Evolutionary conservation across 2,113 vertebrate species (phyloP).

Genomic region (Chaetodon trifascialis): DNA sequence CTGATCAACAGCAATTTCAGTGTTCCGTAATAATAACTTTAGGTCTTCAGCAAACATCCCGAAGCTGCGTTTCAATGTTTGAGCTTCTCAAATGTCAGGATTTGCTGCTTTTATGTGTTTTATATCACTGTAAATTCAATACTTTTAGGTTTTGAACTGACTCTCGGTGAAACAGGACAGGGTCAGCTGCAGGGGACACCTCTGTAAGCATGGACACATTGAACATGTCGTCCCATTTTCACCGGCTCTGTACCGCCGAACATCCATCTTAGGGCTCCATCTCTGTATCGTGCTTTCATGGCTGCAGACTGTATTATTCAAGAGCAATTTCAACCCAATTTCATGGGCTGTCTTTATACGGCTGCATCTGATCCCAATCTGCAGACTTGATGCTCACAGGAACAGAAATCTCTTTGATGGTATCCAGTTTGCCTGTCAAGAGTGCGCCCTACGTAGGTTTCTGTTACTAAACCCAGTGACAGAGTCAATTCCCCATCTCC

Average conservation of each 20-base stretch:
- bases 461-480: constrained; percentile 38
- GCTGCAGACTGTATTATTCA: constrained; percentile 63
- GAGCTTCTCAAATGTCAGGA: background rate
- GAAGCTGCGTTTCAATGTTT: background rate
- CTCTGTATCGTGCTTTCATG: constrained; percentile 32
- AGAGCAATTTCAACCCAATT: constrained; percentile 68
- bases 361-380: constrained; percentile 60
- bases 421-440: constrained; percentile 48
- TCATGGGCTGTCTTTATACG: constrained; percentile 53
- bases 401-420: constrained; percentile 46
- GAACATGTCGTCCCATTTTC: constrained; percentile 41
- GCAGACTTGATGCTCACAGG: constrained; percentile 36
- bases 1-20: background rate
- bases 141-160: too few species aligned
- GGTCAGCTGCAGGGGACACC: background rate
- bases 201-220: constrained; percentile 6
- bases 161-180: background rate
- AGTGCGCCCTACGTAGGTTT: constrained; percentile 21
- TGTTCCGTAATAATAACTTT: background rate
- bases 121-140: background rate
- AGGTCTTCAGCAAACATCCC: background rate
- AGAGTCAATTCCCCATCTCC: background rate
- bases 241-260: background rate
- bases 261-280: constrained; percentile 47
- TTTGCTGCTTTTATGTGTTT: background rate